A percentile compares a stretch with the other conserved stretches of the same genome.
These are phyloP conservation scores for Piprites chloris DNA, from an alignment of 2,113 vertebrate species.

Conservation along the genomic window DNA sequence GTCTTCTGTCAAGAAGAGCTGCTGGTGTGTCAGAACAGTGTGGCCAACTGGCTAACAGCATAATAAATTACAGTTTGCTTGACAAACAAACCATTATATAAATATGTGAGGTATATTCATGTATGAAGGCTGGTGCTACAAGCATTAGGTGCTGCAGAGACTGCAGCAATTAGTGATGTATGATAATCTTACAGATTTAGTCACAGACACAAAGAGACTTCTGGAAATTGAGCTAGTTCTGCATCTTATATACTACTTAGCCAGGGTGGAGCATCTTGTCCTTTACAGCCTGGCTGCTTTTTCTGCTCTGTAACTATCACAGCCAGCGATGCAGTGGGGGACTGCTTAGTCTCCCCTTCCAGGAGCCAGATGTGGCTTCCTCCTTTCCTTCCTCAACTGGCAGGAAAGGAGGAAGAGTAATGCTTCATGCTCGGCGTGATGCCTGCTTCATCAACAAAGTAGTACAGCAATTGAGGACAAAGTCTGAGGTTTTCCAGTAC, in stretches of 20 bases:
- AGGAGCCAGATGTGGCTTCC: background rate
- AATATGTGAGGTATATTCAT: background rate
- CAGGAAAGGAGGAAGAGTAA: background rate
- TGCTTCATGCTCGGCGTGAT: background rate
- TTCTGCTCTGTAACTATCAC: background rate
- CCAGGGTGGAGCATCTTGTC: background rate
- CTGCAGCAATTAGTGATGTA: background rate
- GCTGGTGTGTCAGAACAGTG: background rate
- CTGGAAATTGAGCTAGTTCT: background rate
- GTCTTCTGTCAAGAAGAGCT: background rate
- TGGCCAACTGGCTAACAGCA: background rate
- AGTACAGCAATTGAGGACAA: background rate
- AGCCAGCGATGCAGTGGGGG: fast-evolving
- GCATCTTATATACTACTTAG: background rate
- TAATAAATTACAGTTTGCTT: background rate
- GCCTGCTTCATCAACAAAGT: background rate
- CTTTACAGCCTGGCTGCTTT: background rate
- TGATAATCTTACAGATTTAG: background rate
- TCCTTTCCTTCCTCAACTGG: no score
- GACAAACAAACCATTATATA: background rate
- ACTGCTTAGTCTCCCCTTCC: background rate
- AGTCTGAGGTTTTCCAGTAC: background rate
- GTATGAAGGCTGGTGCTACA: background rate
- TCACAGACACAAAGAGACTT: background rate
- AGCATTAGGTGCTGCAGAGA: background rate